Evolutionary conservation across 2,797 vertebrate genomes (phyloP).

Genomic region (Melanotaenia boesemani): DNA sequence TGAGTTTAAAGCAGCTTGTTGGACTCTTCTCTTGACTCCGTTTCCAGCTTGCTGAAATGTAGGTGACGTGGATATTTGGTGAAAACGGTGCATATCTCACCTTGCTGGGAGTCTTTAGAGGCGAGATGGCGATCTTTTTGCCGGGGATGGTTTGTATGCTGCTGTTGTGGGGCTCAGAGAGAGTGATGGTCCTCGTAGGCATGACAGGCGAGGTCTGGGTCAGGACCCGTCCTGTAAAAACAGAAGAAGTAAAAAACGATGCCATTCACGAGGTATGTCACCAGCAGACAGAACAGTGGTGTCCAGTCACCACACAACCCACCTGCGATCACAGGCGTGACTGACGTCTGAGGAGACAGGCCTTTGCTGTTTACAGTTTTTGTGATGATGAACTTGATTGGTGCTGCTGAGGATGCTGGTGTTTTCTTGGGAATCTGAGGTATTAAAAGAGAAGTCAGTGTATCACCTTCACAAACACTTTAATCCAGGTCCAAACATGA

Average conservation of each 20-base stretch:
- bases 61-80: too few species aligned
- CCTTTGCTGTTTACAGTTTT: slow-evolving; percentile 96
- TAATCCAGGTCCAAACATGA: too few species aligned
- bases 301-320: neutral
- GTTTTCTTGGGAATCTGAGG: slow-evolving; percentile 95
- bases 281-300: neutral
- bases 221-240: slow-evolving; percentile 89
- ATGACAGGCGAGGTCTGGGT: slow-evolving; percentile 89
- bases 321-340: slow-evolving; percentile 92
- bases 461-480: too few species aligned
- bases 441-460: too few species aligned
- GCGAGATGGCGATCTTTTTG: slow-evolving; percentile 98
- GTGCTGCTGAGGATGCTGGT: slow-evolving; percentile 91
- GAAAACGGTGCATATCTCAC: slow-evolving; percentile 64
- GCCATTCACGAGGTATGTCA: too few species aligned
- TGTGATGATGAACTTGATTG: slow-evolving; percentile 96
- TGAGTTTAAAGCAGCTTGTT: too few species aligned
- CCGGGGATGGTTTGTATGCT: slow-evolving; percentile 87
- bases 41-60: too few species aligned
- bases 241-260: too few species aligned
- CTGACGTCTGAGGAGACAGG: slow-evolving; percentile 88
- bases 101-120: slow-evolving; percentile 98
- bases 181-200: slow-evolving; percentile 90
- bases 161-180: slow-evolving; percentile 89
- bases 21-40: too few species aligned